Evolutionary conservation across 2,113 vertebrate genomes (phyloP), one percentile per base, ranked within the genome.

Genomic region (Phrynosoma platyrhinos): DNA sequence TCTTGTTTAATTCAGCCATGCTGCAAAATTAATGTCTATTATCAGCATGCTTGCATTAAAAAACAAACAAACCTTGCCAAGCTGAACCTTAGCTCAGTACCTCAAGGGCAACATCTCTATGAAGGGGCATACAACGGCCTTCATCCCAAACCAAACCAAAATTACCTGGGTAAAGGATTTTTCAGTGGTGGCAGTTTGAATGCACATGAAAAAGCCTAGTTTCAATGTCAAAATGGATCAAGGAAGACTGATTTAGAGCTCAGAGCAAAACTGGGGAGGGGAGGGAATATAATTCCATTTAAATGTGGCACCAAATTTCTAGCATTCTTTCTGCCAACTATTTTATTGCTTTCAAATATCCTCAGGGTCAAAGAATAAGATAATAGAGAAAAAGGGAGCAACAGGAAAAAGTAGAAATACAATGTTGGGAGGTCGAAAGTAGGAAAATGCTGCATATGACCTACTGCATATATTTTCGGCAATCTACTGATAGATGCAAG

Each of bases 291-390:
- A 85, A 6, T 80, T 77, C 88, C 87, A 47, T 27, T 90, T 82
- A 81, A 47, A 16, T 40, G 30, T 87, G 42, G 12, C 52, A 84
- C 75, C 2, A 69, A 0, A 13, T 47, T 66, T n/a, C 32, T 4
- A 58, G 12, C 0, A 2, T 47, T 58, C 75, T 81, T 84, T 47
- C 16, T 14, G 66, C 58, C 91, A 13, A 69, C 0, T 0, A 30
- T 75, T 85, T 89, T 82, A 53, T 21, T 85, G 74, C 86, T 85
- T 82, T 55, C 32, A 79, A 92, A 93, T 93, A 79, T 27, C 58
- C 91, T 81, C 21, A 79, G 76, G 89, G 88, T 40, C 36, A 85
- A 84, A 79, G 58, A 66, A 83, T 25, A 32, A 58, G 85, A 83
- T 69, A 87, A 84, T 83, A 47, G 64, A 25, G 32, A 53, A 64